A percentile compares a stretch with the other conserved stretches of the same genome.
phyloP scores from a whole-genome alignment of 2,888 invertebrate genomes.

The Elegia similella region DNA sequence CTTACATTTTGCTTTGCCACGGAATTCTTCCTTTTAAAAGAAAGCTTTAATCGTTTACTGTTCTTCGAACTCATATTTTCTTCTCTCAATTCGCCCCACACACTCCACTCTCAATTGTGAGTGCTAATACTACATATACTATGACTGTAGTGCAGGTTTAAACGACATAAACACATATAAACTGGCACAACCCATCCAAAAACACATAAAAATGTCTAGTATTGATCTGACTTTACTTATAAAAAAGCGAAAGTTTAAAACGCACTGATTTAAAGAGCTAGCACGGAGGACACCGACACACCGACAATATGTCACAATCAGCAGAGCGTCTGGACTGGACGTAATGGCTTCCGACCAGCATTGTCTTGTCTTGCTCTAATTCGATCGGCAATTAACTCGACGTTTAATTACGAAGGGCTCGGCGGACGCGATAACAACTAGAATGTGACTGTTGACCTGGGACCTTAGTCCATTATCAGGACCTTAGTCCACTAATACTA shows the following conservation, averaged over 20 bases:
- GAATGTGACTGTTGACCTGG: slow-evolving; percentile 13
- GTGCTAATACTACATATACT: too few species aligned
- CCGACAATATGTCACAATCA: slow-evolving; percentile 52
- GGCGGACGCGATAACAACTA: slow-evolving; percentile 12
- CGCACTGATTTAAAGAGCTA: background rate
- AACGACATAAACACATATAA: too few species aligned
- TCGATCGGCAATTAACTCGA: slow-evolving; percentile 52
- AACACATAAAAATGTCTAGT: too few species aligned
- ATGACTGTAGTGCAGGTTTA: too few species aligned
- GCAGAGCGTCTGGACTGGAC: slow-evolving; percentile 39
- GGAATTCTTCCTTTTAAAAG: slow-evolving; percentile 31
- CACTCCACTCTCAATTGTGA: too few species aligned
- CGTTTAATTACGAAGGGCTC: slow-evolving; percentile 19
- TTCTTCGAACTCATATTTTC: slow-evolving; percentile 19
- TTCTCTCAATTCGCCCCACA: too few species aligned
- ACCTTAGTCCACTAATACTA: too few species aligned
- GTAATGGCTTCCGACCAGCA: slow-evolving; percentile 55
- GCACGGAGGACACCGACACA: slow-evolving; percentile 32
- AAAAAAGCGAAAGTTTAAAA: background rate
- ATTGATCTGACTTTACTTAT: background rate
- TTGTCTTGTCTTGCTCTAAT: slow-evolving; percentile 64
- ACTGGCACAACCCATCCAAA: too few species aligned
- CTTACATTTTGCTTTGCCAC: slow-evolving; percentile 32
- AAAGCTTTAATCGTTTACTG: slow-evolving; percentile 26
- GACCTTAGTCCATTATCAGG: background rate